phyloP scores from a whole-genome alignment of 2,113 vertebrate species.

The Lagenorhynchus albirostris region DNA sequence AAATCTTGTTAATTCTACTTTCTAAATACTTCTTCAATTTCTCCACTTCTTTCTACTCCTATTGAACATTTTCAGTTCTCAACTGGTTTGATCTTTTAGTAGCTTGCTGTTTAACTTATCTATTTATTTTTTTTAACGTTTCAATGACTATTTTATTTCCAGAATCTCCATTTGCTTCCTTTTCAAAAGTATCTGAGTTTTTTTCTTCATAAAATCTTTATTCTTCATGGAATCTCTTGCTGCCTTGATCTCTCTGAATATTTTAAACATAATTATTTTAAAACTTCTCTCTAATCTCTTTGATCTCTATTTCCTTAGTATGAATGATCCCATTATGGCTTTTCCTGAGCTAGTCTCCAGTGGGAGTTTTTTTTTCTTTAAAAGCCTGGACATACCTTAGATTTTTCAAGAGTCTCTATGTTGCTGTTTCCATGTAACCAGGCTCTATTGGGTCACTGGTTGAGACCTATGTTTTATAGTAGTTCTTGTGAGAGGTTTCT shows the following conservation, averaged over 20 bases:
- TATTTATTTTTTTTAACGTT: neutral
- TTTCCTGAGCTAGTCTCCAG: neutral
- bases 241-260: conserved; percentile 19
- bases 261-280: neutral
- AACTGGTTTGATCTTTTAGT: neutral
- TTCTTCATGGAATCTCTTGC: neutral
- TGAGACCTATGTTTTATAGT: neutral
- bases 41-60: neutral
- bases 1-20: neutral
- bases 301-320: neutral
- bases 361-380: neutral
- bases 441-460: neutral
- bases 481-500: neutral
- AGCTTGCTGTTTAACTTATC: neutral
- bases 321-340: neutral
- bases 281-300: neutral
- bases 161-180: neutral
- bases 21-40: neutral
- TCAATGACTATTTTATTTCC: neutral
- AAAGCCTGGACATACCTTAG: neutral
- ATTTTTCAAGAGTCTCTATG: neutral
- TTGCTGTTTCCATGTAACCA: neutral
- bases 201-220: neutral
- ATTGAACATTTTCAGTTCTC: neutral
- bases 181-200: neutral